These are phyloP conservation scores for Hemitrygon akajei DNA, from an alignment of 2,797 vertebrate genomes.

Conservation along the genomic window DNA sequence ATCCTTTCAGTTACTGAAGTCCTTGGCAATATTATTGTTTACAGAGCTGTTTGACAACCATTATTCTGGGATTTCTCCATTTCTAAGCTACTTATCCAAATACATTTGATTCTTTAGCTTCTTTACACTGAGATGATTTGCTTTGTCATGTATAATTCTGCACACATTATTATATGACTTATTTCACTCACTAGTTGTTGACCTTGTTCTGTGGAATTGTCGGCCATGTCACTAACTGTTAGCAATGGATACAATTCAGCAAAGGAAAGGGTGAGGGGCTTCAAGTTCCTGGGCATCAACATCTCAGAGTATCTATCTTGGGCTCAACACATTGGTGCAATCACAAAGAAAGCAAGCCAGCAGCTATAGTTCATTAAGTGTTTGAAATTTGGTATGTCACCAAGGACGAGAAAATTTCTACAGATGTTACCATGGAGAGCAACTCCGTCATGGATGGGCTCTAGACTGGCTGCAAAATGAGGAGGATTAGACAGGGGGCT, in stretches of 20 bases:
- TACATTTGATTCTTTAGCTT: not conserved
- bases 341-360: too few relatives aligned
- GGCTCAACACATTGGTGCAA: too few relatives aligned
- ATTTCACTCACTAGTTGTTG: not conserved
- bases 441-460: too few relatives aligned
- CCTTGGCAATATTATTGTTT: not conserved
- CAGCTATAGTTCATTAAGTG: too few relatives aligned
- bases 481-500: too few relatives aligned
- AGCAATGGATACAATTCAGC: not conserved
- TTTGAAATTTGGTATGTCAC: too few relatives aligned
- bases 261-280: not conserved
- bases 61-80: not conserved
- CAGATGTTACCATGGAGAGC: too few relatives aligned
- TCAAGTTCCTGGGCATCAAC: too few relatives aligned
- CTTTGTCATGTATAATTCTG: not conserved
- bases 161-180: not conserved
- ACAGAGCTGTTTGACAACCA: not conserved
- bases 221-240: not conserved
- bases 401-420: too few relatives aligned
- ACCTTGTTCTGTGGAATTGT: not conserved
- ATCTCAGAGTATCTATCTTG: too few relatives aligned
- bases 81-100: not conserved
- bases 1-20: not conserved
- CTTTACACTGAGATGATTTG: not conserved
- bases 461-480: too few relatives aligned